Evolutionary conservation across 2,797 vertebrate species (phyloP), one percentile per base, ranked within the genome.

Genomic region (Leptodactylus fallax): DNA sequence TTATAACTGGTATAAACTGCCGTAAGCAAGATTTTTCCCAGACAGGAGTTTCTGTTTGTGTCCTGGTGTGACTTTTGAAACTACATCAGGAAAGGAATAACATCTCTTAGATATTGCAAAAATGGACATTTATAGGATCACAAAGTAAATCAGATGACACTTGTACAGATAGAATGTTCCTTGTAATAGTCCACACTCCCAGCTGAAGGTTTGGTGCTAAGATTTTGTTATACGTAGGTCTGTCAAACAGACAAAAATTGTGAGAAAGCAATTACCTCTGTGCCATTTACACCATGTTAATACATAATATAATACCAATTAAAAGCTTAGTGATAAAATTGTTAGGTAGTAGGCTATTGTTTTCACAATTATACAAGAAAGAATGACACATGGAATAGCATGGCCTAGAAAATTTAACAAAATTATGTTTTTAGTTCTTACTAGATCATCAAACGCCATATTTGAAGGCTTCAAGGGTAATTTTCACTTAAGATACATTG

Each of bases 11-110:
- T 74, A 27, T 85, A 71, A 69, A 74, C 45, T 74, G 71, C 71
- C 47, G 45, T 74, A 49, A 51, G 71, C 45, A 74, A 49, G 19
- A 69, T 67, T 69, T 47, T 45, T 83, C 53, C 25, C 79, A 71
- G 53, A 36, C 58, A 51, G 25, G 55, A 83, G 67, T 56, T 36
- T 23, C 56, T 85, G 69, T 60, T 79, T 36, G 78, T 85, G 56
- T 85, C 83, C 71, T 85, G 27, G 25, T 61, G 53, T 58, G 83
- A 76, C 21, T 45, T 83, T 71, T 71, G 49, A 71, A 71, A 56
- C 51, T 19, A 19, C 17, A 81, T 49, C 58, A 17, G 58, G 49
- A 63, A 81, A 21, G 7, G 79, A 81, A 81, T 55, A 83, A 55
- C 25, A 71, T 17, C 10, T 71, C 45, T 53, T 9, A 36, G 58